Evolutionary conservation across 2,888 invertebrate species (phyloP).

Genomic region (Harpalus rubripes): DNA sequence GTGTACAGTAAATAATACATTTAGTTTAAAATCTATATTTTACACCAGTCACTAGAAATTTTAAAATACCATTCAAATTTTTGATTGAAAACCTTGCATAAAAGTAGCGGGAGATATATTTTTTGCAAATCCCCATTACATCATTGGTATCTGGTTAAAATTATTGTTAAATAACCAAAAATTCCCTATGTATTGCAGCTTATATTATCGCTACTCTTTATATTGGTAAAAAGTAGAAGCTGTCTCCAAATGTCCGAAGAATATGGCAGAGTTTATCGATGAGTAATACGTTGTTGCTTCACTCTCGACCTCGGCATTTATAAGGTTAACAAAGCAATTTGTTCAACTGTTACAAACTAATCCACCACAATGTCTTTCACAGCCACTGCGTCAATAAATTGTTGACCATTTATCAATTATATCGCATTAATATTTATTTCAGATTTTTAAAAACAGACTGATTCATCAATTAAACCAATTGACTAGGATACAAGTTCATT

Average conservation of each 20-base stretch:
- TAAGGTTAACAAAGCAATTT: slow-evolving; percentile 40
- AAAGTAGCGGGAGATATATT: no score
- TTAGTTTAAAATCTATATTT: no score
- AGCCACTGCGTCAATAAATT: slow-evolving; percentile 3
- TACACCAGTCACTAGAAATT: no score
- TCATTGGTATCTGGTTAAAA: no score
- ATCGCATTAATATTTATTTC: slow-evolving; percentile 7
- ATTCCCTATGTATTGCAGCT: no score
- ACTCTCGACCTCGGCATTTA: neutral
- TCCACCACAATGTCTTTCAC: slow-evolving; percentile 2
- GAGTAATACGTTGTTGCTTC: slow-evolving; percentile 12
- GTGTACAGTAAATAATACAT: no score
- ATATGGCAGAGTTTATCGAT: neutral
- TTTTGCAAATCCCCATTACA: no score
- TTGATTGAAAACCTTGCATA: no score
- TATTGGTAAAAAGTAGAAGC: no score
- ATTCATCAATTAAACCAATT: slow-evolving; percentile 19
- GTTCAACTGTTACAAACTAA: slow-evolving; percentile 5
- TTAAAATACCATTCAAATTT: no score
- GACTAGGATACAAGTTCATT: neutral
- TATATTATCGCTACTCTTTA: no score
- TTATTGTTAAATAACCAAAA: no score
- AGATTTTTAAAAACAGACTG: slow-evolving; percentile 7
- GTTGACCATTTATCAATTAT: slow-evolving; percentile 19
- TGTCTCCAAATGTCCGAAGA: neutral